Conservation (phyloP, 2,797 vertebrate genomes). For the Acrossocheilus wenchowensis region DNA sequence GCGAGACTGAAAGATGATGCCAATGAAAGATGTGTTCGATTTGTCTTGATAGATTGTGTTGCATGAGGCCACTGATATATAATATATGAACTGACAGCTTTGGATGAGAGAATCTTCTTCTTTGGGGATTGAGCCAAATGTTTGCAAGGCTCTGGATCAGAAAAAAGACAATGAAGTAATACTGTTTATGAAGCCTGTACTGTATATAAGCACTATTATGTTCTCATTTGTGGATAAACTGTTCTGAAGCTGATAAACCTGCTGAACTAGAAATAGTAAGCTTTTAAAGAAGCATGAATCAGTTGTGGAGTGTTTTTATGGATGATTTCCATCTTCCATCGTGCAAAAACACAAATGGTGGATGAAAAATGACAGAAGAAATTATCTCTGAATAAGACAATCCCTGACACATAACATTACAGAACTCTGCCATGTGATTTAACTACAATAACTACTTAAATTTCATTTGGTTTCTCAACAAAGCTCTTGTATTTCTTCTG, state of each 20-base stretch:
- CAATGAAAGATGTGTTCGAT: slow-evolving; percentile 9
- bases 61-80: slow-evolving; percentile 14
- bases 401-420: not conserved
- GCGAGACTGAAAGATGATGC: slow-evolving; percentile 6
- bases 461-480: not conserved
- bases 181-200: not conserved
- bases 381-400: not conserved
- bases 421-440: not conserved
- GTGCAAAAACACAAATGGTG: not conserved
- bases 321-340: not conserved
- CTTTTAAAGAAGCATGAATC: not conserved
- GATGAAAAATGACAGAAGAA: not conserved
- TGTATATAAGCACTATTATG: not conserved
- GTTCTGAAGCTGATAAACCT: not conserved
- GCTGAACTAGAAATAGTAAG: not conserved
- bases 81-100: slow-evolving; percentile 2
- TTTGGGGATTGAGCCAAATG: slow-evolving; percentile 32
- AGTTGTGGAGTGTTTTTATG: not conserved
- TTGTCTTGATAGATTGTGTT: not conserved
- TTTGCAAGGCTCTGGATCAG: slow-evolving; percentile 20
- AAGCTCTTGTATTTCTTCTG: not conserved
- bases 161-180: slow-evolving; percentile 4
- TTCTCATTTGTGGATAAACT: not conserved
- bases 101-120: slow-evolving; percentile 18
- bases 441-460: not conserved